These are phyloP conservation scores for Gambusia holbrooki DNA, from an alignment of 2,113 vertebrate species.

Conservation along the genomic window DNA sequence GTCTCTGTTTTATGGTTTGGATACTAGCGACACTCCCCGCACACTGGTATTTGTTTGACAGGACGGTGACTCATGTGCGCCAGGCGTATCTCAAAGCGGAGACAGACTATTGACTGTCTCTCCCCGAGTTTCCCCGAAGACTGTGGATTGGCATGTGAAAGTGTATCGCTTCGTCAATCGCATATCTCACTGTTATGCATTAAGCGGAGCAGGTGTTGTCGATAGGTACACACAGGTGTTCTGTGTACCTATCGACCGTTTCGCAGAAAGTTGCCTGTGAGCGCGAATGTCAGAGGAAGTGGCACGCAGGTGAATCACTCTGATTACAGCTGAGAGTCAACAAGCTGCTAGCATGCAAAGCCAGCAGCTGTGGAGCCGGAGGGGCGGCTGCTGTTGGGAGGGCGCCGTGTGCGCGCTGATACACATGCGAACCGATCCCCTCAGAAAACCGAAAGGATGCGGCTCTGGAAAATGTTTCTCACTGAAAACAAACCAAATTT, in stretches of 20 bases:
- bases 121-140: slow-evolving; percentile 11
- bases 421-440: slow-evolving; percentile 13
- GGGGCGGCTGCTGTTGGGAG: slow-evolving; percentile 46
- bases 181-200: slow-evolving; percentile 35
- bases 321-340: slow-evolving; percentile 73
- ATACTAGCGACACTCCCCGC: slow-evolving; percentile 34
- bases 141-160: slow-evolving; percentile 24
- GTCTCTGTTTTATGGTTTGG: slow-evolving; percentile 33
- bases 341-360: slow-evolving; percentile 70
- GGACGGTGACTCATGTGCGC: slow-evolving; percentile 46
- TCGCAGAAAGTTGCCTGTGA: slow-evolving; percentile 53
- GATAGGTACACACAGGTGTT: not conserved
- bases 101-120: slow-evolving; percentile 44
- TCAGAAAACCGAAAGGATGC: not conserved
- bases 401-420: slow-evolving; percentile 28
- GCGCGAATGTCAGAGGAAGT: slow-evolving; percentile 67
- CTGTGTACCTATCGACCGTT: slow-evolving; percentile 58
- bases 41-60: slow-evolving; percentile 44
- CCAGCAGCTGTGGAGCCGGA: slow-evolving; percentile 65
- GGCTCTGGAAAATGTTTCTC: not conserved
- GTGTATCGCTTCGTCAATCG: not conserved
- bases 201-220: slow-evolving; percentile 35
- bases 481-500: not conserved
- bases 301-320: slow-evolving; percentile 67
- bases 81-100: slow-evolving; percentile 20